phyloP scores from a whole-genome alignment of 1,140 invertebrate species.

The Solen grandis region DNA sequence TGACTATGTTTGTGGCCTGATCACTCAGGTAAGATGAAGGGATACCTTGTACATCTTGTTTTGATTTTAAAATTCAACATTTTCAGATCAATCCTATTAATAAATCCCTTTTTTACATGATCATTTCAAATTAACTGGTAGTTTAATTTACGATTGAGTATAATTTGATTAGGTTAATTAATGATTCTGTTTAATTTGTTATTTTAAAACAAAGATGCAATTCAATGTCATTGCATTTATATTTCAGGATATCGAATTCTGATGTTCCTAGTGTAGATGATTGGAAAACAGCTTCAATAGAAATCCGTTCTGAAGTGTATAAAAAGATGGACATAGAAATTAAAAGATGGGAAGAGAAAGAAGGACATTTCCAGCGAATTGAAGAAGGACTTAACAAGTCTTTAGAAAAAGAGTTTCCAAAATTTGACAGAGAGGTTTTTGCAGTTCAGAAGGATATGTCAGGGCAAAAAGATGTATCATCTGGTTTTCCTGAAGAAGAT shows the following conservation, averaged over 20 bases:
- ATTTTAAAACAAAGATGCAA: too few relatives aligned
- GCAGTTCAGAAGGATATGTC: slow-evolving; percentile 41
- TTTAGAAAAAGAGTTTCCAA: slow-evolving; percentile 58
- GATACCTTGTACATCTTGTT: too few relatives aligned
- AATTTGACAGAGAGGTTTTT: slow-evolving; percentile 57
- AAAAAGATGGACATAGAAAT: slow-evolving; percentile 52
- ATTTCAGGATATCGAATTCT: slow-evolving; percentile 21
- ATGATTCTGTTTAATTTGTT: too few relatives aligned
- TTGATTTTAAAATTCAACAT: too few relatives aligned
- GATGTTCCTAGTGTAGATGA: slow-evolving; percentile 20
- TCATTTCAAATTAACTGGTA: too few relatives aligned
- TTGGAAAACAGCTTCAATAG: slow-evolving; percentile 27
- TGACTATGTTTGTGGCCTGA: too few relatives aligned
- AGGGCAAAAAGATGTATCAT: background rate
- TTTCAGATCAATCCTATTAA: too few relatives aligned
- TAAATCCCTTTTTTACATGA: too few relatives aligned
- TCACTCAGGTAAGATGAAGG: too few relatives aligned
- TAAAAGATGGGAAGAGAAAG: slow-evolving; percentile 55
- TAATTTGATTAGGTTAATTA: too few relatives aligned
- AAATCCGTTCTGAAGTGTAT: slow-evolving; percentile 56
- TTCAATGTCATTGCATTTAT: too few relatives aligned
- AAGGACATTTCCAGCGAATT: slow-evolving; percentile 38
- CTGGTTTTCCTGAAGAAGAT: background rate
- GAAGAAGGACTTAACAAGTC: slow-evolving; percentile 33
- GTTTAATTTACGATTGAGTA: too few relatives aligned